phyloP scores from a whole-genome alignment of 2,113 vertebrate genomes.

The Syngnathus typhle region DNA sequence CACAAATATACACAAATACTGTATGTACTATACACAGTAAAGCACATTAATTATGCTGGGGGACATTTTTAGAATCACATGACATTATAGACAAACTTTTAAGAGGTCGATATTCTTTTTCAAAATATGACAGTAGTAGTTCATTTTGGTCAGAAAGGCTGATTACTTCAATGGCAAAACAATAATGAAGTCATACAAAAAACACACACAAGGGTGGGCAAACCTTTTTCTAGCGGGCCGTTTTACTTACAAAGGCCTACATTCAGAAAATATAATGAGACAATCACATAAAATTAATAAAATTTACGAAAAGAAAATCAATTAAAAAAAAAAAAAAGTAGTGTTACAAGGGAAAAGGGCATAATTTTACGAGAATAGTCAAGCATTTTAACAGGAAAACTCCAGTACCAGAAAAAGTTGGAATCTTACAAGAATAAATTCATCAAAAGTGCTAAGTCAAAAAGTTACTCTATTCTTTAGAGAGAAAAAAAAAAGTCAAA shows the following conservation, averaged over 20 bases:
- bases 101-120: constrained; percentile 26
- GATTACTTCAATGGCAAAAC: neutral
- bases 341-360: too few relatives aligned
- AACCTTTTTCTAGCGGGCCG: neutral
- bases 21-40: constrained; percentile 63
- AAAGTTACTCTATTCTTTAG: too few relatives aligned
- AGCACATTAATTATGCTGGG: constrained; percentile 49
- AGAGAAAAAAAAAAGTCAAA: too few relatives aligned
- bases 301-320: neutral
- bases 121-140: constrained; percentile 27
- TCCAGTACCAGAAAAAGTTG: too few relatives aligned
- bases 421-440: too few relatives aligned
- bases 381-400: too few relatives aligned
- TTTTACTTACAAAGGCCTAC: neutral
- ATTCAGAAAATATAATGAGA: neutral
- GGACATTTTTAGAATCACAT: constrained; percentile 16
- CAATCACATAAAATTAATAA: neutral
- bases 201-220: neutral
- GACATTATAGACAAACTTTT: constrained; percentile 50
- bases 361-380: too few relatives aligned
- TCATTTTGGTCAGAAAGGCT: constrained; percentile 40
- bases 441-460: too few relatives aligned
- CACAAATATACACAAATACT: constrained; percentile 59
- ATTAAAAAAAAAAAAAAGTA: neutral
- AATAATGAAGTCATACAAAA: neutral